Evolutionary conservation across 30 jellyfish, hydroid and myxozoan genomes (phyloP).

Genomic region (Haliclystus octoradiatus): DNA sequence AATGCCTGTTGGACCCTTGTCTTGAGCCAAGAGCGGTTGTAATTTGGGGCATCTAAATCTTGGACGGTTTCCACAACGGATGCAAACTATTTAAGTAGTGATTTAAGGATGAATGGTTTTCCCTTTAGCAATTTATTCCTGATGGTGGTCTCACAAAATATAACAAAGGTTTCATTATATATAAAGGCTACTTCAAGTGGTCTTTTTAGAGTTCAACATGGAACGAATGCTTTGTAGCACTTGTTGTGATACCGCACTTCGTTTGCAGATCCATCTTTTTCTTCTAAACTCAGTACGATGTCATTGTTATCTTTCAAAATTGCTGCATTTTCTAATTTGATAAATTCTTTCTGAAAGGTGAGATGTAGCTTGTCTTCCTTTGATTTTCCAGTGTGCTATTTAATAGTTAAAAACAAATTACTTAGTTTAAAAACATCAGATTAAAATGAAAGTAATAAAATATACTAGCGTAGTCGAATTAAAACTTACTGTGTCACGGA

Average conservation of each 20-base stretch:
- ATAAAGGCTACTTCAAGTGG: constrained; percentile 1
- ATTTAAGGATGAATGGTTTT: not conserved
- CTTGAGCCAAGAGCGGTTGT: too few relatives aligned
- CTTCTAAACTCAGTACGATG: constrained; percentile 11
- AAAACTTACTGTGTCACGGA: too few relatives aligned
- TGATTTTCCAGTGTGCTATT: too few relatives aligned
- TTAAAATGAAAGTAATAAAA: too few relatives aligned
- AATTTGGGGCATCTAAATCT: constrained; percentile 11
- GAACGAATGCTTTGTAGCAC: constrained; percentile 10
- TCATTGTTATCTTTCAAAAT: constrained; percentile 8
- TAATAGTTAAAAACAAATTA: too few relatives aligned
- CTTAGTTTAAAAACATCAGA: too few relatives aligned
- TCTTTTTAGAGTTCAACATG: not conserved
- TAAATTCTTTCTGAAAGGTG: constrained; percentile 3
- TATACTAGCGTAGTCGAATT: too few relatives aligned
- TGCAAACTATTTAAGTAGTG: constrained; percentile 2
- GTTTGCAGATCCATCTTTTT: constrained; percentile 29
- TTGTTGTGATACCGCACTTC: constrained; percentile 25
- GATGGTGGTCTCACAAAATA: constrained; percentile 7
- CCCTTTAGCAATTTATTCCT: not conserved
- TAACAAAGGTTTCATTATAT: constrained; percentile 11
- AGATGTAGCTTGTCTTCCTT: constrained; percentile 6
- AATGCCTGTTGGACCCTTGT: too few relatives aligned
- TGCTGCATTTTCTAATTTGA: constrained; percentile 34
- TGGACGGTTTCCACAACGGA: too few relatives aligned